A percentile compares a stretch with the other conserved stretches of the same genome.
These are phyloP conservation scores for Tethya wilhelma DNA, from an alignment of 37 sponge, comb jelly and placozoan species.

Conservation along the genomic window DNA sequence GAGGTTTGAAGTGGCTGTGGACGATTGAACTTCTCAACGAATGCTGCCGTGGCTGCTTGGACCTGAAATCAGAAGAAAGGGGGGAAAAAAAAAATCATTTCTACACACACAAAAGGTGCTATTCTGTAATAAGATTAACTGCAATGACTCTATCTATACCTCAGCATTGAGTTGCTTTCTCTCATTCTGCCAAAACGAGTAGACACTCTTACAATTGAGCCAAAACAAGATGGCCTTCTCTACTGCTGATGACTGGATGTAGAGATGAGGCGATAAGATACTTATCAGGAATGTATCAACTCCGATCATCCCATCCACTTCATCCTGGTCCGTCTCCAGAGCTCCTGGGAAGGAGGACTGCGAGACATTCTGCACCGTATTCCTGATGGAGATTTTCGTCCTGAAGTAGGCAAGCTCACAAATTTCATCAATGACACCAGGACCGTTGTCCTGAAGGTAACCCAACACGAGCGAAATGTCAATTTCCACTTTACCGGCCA, in stretches of 20 bases:
- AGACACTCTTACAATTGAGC: constrained; percentile 83
- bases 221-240: constrained; percentile 82
- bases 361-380: constrained; percentile 52
- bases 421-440: constrained; percentile 67
- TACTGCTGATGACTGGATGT: constrained; percentile 78
- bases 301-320: background rate
- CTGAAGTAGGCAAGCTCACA: constrained; percentile 71
- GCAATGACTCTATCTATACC: constrained; percentile 20
- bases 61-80: constrained; percentile 41
- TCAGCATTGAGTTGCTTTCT: constrained; percentile 72
- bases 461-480: constrained; percentile 71
- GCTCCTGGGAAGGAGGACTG: background rate
- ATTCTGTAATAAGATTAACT: background rate
- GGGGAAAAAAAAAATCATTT: background rate
- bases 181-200: constrained; percentile 83
- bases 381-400: constrained; percentile 62
- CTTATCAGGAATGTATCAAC: constrained; percentile 70
- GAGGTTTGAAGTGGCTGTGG: constrained; percentile 41
- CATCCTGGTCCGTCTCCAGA: background rate
- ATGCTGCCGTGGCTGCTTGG: constrained; percentile 64
- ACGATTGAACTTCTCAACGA: constrained; percentile 58
- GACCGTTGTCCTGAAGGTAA: constrained; percentile 39
- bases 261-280: constrained; percentile 70
- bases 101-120: background rate
- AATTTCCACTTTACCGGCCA: constrained; percentile 71